Percentiles rank a stretch among this genome's conserved stretches.
These are phyloP conservation scores for Acanthurus leucopareius DNA, from an alignment of 2,797 vertebrate species.

Conservation along the genomic window DNA sequence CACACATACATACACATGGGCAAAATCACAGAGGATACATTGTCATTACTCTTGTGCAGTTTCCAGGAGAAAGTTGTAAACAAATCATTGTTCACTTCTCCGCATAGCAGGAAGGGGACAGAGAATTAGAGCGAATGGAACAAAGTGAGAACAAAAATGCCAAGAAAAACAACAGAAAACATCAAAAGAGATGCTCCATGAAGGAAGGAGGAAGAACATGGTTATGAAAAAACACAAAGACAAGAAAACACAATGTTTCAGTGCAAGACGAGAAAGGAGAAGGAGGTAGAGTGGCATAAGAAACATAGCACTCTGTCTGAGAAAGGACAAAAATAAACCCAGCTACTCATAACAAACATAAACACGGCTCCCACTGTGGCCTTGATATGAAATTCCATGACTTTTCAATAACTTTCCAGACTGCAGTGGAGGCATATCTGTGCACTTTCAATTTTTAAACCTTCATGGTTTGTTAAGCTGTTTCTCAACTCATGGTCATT, in stretches of 20 bases:
- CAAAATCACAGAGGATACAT: conserved; percentile 61
- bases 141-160: conserved; percentile 39
- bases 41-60: conserved; percentile 69
- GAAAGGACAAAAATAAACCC: conserved; percentile 54
- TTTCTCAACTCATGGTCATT: conserved; percentile 25
- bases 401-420: conserved; percentile 56
- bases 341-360: conserved; percentile 45
- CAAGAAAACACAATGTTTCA: conserved; percentile 17
- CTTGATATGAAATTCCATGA: conserved; percentile 52
- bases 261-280: conserved; percentile 40
- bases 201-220: background rate
- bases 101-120: conserved; percentile 26
- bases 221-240: background rate
- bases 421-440: conserved; percentile 27
- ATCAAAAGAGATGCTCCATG: conserved; percentile 17
- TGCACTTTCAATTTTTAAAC: conserved; percentile 16
- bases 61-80: conserved; percentile 70
- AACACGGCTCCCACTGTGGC: conserved; percentile 47
- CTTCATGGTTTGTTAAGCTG: background rate
- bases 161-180: conserved; percentile 11
- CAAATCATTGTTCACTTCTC: conserved; percentile 71
- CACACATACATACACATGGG: background rate
- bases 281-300: conserved; percentile 37
- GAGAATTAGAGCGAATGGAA: conserved; percentile 37
- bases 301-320: conserved; percentile 45